Evolutionary conservation across 2,888 invertebrate species (phyloP).

Genomic region (Elmis aenea): DNA sequence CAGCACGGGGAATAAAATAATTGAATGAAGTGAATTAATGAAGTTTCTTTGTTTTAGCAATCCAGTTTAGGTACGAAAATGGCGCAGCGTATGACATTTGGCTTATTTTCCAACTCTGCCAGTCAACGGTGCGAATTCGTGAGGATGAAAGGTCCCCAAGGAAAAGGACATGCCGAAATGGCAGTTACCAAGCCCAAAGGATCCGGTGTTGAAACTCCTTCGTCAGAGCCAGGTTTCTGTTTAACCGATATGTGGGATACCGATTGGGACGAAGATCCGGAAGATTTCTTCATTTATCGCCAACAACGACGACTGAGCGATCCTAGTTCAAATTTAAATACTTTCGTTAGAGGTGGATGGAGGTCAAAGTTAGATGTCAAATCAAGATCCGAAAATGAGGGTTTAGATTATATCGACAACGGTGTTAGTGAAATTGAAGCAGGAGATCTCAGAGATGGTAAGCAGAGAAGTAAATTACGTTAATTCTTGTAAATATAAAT

Average conservation of each 20-base stretch:
- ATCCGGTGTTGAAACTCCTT: conserved; percentile 91
- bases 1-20: conserved; percentile 1
- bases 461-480: no score
- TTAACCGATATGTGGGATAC: conserved; percentile 86
- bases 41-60: conserved; percentile 54
- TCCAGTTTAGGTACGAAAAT: conserved; percentile 90
- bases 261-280: conserved; percentile 84
- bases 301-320: conserved; percentile 80
- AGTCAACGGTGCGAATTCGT: conserved; percentile 95
- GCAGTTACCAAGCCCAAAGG: conserved; percentile 90
- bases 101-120: conserved; percentile 70
- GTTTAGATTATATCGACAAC: conserved; percentile 77
- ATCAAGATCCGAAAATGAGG: conserved; percentile 88
- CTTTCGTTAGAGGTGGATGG: conserved; percentile 80
- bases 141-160: conserved; percentile 95
- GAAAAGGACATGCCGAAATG: conserved; percentile 97
- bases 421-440: conserved; percentile 91
- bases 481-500: no score
- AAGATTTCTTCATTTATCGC: conserved; percentile 76
- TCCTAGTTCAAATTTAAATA: conserved; percentile 85
- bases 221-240: conserved; percentile 79
- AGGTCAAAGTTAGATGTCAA: conserved; percentile 62
- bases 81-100: conserved; percentile 93
- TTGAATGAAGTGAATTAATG: background rate
- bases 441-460: conserved; percentile 87